Evolutionary conservation across 2,113 vertebrate genomes (phyloP).

Genomic region (mouse (Mus musculus)): DNA sequence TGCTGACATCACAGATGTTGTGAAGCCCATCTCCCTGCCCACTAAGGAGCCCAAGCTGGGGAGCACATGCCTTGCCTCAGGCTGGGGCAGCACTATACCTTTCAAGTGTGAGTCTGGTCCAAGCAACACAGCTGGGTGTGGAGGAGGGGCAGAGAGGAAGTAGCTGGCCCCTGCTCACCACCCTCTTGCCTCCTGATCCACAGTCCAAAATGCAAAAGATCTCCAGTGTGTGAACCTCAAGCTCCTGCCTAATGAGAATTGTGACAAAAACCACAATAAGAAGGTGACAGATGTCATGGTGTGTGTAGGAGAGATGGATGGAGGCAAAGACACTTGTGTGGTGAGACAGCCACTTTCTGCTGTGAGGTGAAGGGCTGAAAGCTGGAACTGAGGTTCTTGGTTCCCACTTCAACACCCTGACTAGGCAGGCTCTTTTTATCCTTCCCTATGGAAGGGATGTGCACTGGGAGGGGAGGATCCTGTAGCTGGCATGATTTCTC

Average conservation of each 20-base stretch:
- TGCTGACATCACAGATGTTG: accelerated
- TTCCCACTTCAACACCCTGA: background rate
- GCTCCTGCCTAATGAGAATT: conserved; percentile 80
- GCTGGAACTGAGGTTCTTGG: background rate
- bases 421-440: no score
- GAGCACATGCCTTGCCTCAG: conserved; percentile 24
- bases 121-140: accelerated
- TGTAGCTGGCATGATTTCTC: background rate
- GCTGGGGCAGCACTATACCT: conserved; percentile 54
- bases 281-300: conserved; percentile 87
- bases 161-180: background rate
- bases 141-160: background rate
- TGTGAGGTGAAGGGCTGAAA: background rate
- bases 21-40: conserved; percentile 30
- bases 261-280: conserved; percentile 55
- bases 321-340: conserved; percentile 89
- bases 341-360: conserved; percentile 65
- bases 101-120: accelerated
- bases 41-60: accelerated
- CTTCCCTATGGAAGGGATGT: background rate
- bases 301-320: conserved; percentile 87
- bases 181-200: background rate
- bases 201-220: conserved; percentile 39
- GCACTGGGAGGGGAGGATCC: no score
- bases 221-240: conserved; percentile 88